Evolutionary conservation across 2,113 vertebrate species (phyloP), one percentile per base, ranked within the genome.

Genomic region (Speoplatyrhinus poulsoni): DNA sequence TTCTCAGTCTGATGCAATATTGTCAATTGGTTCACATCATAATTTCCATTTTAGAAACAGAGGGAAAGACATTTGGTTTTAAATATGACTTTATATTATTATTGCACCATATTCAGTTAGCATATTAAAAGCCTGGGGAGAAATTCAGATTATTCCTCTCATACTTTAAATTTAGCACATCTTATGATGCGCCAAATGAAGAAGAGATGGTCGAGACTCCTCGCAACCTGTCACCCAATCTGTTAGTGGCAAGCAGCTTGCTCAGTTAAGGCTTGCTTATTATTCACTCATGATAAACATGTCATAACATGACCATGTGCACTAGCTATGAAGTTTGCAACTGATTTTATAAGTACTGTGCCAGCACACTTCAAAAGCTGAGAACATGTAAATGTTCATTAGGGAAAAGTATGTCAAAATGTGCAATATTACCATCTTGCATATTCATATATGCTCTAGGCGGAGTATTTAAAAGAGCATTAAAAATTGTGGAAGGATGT

Each of bases 161-260:
- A 57, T 56, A 9, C 33, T 76, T 83, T 86, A 80, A 75, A 81
- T 83, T 75, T 72, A 86, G 82, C 73, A 75, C 68, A 72, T 62
- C 41, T 16, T 64, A 69, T 87, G 86, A 81, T 77, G 78, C 85
- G 77, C 36, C 68, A 81, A 82, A 87, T 88, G 68, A 87, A 58
- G 77, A 76, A 65, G 19, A 49, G 26, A 78, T 60, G 26, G 68
- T 82, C 60, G 74, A 78, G 70, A 68, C 56, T 80, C 67, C 75
- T 73, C 74, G 74, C 84, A 89, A 74, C 78, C 79, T 85, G 80
- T 88, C 85, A 82, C 61, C 68, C 72, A 72, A 74, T 62, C 75
- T 81, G 79, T 82, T 67, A 79, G 64, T 67, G 71, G 56, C 59
- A 46, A 69, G 47, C 67, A 15, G 26, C 12, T 50, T 10, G 61